A percentile compares a stretch with the other conserved stretches of the same genome.
phyloP scores from a whole-genome alignment of 35 echinoderm and acorn worm genomes.

The Apostichopus parvimensis region DNA sequence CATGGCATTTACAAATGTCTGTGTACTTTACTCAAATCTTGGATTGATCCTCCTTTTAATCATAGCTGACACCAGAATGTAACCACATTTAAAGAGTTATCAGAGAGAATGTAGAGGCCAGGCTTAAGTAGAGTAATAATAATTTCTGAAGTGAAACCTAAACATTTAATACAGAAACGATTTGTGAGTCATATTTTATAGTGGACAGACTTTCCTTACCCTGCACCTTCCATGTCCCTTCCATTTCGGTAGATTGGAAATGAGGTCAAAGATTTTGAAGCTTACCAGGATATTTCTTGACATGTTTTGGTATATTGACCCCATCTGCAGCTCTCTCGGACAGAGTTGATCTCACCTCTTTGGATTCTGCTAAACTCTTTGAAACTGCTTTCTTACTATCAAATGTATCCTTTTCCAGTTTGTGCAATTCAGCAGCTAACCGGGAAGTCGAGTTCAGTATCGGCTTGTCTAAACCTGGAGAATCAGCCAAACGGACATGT shows the following conservation, averaged over 20 bases:
- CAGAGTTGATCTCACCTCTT: background rate
- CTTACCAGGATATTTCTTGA: conserved; percentile 23
- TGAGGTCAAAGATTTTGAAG: background rate
- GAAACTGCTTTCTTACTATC: background rate
- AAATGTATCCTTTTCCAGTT: conserved; percentile 4
- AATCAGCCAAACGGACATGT: conserved; percentile 2
- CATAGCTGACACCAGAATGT: background rate
- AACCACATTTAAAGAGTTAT: background rate
- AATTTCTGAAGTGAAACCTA: background rate
- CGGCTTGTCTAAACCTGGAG: background rate
- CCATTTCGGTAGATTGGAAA: background rate
- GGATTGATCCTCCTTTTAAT: background rate
- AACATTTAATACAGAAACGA: too few relatives aligned
- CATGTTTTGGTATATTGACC: conserved; percentile 18
- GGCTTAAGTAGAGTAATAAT: too few relatives aligned
- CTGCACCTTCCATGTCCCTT: too few relatives aligned
- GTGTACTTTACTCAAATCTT: too few relatives aligned
- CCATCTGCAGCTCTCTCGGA: conserved; percentile 14
- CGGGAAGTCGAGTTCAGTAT: background rate
- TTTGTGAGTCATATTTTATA: too few relatives aligned
- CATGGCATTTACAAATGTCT: too few relatives aligned
- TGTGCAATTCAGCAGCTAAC: background rate
- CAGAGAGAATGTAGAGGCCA: too few relatives aligned
- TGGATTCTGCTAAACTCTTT: conserved; percentile 28
- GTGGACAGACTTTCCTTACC: too few relatives aligned